Base-by-base conservation (phyloP, 2,113 vertebrate species). In the Myiagra hebetior region DNA sequence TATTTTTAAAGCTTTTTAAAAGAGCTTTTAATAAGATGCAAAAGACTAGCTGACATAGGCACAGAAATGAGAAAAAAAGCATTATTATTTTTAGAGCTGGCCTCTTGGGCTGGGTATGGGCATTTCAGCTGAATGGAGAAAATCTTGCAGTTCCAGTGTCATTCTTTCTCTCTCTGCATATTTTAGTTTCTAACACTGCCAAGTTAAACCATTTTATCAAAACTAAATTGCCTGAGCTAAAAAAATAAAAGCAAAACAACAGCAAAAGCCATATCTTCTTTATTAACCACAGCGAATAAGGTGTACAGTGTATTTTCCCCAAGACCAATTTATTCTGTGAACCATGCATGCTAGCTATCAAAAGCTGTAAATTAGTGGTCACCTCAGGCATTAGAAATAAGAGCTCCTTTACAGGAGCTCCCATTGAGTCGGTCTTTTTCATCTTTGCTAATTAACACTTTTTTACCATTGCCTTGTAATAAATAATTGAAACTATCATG, bases 281-380 rank as follows among this genome's bases (percentile, higher is more conserved):
- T 50, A 84, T 92, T 88, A 93, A 77, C 72, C 63, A 44, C 67
- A 87, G 37, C 62, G 77, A 76, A 53, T 76, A 93, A 95, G 80
- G 81, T 95, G 80, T 63, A 81, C 33, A 41, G 68, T 85, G 46
- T 69, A 91, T 94, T 90, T 92, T 96, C 41, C 70, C 80, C 84
- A 85, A 85, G 89, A 85, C 77, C 74, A 93, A 97, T 96, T 95
- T 97, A 96, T 95, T 93, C 89, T 79, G 65, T 92, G 94, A 94
- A 93, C 85, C 76, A 46, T 78, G 68, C 83, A 46, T 75, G 50
- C 83, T 93, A 93, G 77, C 89, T 97, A 93, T 96, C 96, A 95
- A 93, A 97, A 97, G 91, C 95, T 97, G 96, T 93, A 97, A 97
- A 97, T 97, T 94, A 97, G 94, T 92, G 96, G 95, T 95, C 95